These are phyloP conservation scores for Podarcis siculus DNA, from an alignment of 2,797 vertebrate genomes.

Conservation along the genomic window DNA sequence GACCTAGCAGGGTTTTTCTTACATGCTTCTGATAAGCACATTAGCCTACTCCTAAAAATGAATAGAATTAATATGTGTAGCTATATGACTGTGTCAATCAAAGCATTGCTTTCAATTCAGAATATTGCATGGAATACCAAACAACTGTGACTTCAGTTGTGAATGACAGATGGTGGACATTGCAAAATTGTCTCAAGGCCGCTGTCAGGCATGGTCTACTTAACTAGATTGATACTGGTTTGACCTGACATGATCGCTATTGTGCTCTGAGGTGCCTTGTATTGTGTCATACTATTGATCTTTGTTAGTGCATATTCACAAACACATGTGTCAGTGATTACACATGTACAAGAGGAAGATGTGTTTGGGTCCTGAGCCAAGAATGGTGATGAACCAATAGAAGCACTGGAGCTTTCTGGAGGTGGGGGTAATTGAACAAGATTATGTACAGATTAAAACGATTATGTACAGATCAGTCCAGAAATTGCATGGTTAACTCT, in stretches of 20 bases:
- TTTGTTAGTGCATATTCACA: too few species aligned
- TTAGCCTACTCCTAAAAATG: background rate
- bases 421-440: too few species aligned
- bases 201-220: background rate
- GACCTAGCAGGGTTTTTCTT: too few species aligned
- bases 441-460: too few species aligned
- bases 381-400: too few species aligned
- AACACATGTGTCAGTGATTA: too few species aligned
- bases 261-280: background rate
- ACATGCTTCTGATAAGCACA: background rate
- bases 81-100: background rate
- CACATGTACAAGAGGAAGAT: too few species aligned
- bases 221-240: background rate
- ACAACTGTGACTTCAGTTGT: background rate
- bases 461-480: too few species aligned
- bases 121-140: background rate
- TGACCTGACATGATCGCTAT: background rate
- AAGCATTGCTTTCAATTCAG: rapidly evolving
- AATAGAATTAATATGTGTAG: background rate
- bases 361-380: too few species aligned
- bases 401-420: too few species aligned
- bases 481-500: too few species aligned
- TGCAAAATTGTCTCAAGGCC: background rate
- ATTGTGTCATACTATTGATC: background rate
- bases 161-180: background rate